Conservation (phyloP, 2,888 invertebrate species). For the Ypsolopha scabrella region DNA sequence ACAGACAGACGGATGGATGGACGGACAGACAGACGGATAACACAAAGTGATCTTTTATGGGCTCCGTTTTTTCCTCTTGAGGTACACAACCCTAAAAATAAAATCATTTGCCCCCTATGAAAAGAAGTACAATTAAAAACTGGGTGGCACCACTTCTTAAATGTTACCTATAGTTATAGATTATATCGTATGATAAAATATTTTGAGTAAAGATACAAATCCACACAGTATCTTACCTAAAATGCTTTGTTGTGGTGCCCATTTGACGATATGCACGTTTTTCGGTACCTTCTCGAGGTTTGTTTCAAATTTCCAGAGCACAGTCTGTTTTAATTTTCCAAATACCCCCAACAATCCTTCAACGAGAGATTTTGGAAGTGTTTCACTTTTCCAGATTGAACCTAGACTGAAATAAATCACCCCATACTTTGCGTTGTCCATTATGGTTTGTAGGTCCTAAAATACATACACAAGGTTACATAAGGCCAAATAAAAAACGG, state of each 20-base stretch:
- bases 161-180: not conserved
- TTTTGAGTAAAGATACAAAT: too few species aligned
- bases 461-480: not conserved
- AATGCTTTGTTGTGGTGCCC: slow-evolving; percentile 66
- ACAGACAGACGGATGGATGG: too few species aligned
- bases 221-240: slow-evolving; percentile 32
- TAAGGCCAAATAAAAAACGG: not conserved
- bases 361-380: slow-evolving; percentile 2
- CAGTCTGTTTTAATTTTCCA: slow-evolving; percentile 25
- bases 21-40: too few species aligned
- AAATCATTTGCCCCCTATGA: too few species aligned
- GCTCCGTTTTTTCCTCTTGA: too few species aligned
- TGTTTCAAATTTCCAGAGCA: slow-evolving; percentile 65
- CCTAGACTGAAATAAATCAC: slow-evolving; percentile 13
- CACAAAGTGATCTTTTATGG: not conserved
- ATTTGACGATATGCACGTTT: slow-evolving; percentile 51
- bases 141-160: too few species aligned
- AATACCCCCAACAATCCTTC: slow-evolving; percentile 6
- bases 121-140: too few species aligned
- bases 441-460: slow-evolving; percentile 9
- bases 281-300: slow-evolving; percentile 35
- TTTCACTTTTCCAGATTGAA: slow-evolving; percentile 7
- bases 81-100: too few species aligned
- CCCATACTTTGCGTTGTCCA: slow-evolving; percentile 9
- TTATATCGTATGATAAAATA: not conserved